phyloP scores from a whole-genome alignment of 2,797 vertebrate species.

The Muscicapa striata region DNA sequence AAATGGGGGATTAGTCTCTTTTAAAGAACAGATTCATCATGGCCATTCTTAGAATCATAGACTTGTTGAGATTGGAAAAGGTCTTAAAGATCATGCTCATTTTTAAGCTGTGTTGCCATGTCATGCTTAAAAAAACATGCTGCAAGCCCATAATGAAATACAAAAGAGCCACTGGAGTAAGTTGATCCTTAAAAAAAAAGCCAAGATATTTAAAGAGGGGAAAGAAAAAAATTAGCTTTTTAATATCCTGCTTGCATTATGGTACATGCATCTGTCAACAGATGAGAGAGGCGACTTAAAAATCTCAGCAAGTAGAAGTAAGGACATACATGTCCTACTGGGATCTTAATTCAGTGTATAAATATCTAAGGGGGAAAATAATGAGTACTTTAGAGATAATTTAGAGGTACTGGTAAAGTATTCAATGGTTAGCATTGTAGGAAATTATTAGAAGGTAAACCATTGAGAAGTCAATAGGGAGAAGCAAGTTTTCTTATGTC shows the following conservation, averaged over 20 bases:
- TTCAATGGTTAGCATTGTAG: conserved; percentile 3
- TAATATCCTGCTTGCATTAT: conserved; percentile 51
- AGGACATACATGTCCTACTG: conserved; percentile 30
- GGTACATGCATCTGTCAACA: background rate
- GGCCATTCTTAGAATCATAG: background rate
- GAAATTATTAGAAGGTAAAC: conserved; percentile 7
- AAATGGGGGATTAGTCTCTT: conserved; percentile 21
- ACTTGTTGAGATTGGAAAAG: background rate
- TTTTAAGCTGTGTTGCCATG: conserved; percentile 6
- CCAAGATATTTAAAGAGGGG: background rate
- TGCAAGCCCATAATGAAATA: conserved; percentile 29
- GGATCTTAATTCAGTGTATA: conserved; percentile 60
- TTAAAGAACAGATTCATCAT: background rate
- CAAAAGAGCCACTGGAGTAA: background rate
- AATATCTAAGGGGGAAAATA: conserved; percentile 6
- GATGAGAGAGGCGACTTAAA: conserved; percentile 28
- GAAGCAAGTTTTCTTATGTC: background rate
- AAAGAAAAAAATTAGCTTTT: conserved; percentile 41
- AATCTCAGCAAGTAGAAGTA: conserved; percentile 2
- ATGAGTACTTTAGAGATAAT: background rate
- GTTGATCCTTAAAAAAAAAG: background rate
- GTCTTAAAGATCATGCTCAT: background rate
- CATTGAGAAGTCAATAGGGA: background rate
- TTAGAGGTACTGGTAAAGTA: conserved; percentile 12
- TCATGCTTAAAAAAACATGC: conserved; percentile 38